Evolutionary conservation across 2,113 vertebrate genomes (phyloP).

Genomic region (Malaclemys terrapin): DNA sequence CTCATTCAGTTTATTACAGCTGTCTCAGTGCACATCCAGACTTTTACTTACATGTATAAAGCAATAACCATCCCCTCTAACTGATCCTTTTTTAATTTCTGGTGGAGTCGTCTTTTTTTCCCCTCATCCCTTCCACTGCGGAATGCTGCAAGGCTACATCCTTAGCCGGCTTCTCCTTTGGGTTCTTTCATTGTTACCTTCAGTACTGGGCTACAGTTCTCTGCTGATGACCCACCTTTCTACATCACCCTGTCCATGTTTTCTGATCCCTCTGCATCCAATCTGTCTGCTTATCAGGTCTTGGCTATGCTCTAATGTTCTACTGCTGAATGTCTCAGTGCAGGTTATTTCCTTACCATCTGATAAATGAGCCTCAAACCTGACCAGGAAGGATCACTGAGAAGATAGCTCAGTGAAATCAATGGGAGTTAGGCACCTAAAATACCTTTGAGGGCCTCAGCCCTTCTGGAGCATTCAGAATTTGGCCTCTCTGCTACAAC

Average conservation of each 20-base stretch:
- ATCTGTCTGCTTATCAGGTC: not conserved
- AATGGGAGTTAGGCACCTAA: too few relatives aligned
- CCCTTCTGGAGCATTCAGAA: not conserved
- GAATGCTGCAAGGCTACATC: conserved; percentile 12
- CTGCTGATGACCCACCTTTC: not conserved
- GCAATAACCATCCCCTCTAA: conserved; percentile 8
- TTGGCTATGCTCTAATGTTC: not conserved
- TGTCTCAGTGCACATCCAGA: conserved; percentile 38
- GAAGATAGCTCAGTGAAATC: not conserved
- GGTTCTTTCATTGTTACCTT: not conserved
- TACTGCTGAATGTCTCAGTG: not conserved
- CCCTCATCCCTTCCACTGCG: conserved; percentile 38
- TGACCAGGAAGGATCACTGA: not conserved
- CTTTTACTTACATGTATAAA: conserved; percentile 45
- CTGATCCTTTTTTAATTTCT: conserved; percentile 39
- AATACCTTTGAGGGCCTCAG: too few relatives aligned
- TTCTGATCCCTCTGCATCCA: not conserved
- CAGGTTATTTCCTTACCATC: not conserved
- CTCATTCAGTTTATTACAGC: conserved; percentile 33
- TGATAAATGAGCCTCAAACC: not conserved
- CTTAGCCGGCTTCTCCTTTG: not conserved
- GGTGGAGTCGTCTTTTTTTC: not conserved
- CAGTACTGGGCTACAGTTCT: not conserved
- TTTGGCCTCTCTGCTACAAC: not conserved
- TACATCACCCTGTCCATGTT: not conserved